Percentiles rank a stretch among this genome's conserved stretches.
These are phyloP conservation scores for Phenacoccus solenopsis DNA, from an alignment of 1,140 invertebrate genomes.

Conservation along the genomic window DNA sequence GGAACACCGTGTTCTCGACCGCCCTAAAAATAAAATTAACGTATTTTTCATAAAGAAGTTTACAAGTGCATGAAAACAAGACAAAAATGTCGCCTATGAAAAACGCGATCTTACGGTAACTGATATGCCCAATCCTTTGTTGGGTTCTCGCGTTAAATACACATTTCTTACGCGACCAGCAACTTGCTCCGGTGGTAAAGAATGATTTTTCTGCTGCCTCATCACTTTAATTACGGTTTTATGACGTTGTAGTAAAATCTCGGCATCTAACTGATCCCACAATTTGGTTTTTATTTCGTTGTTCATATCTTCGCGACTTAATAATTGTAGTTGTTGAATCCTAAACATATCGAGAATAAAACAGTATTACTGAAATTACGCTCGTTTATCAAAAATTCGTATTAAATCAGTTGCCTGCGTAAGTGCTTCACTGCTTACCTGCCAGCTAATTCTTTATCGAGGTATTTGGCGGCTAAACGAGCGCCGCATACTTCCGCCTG, in stretches of 20 bases:
- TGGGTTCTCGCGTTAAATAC: slow-evolving; percentile 46
- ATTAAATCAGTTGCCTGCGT: background rate
- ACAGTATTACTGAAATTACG: background rate
- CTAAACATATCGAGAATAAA: slow-evolving; percentile 32
- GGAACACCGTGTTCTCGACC: slow-evolving; percentile 74
- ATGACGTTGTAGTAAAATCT: slow-evolving; percentile 71
- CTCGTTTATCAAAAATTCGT: too few species aligned
- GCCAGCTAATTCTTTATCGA: slow-evolving; percentile 75
- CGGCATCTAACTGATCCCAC: slow-evolving; percentile 74
- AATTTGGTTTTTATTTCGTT: slow-evolving; percentile 60
- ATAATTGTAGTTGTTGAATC: slow-evolving; percentile 76
- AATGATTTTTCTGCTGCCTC: slow-evolving; percentile 19
- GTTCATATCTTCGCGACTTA: slow-evolving; percentile 53
- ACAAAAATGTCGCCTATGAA: too few species aligned
- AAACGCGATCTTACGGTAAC: slow-evolving; percentile 39
- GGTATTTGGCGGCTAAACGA: slow-evolving; percentile 66
- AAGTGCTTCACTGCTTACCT: slow-evolving; percentile 38
- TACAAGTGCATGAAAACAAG: too few species aligned
- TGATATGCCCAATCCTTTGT: slow-evolving; percentile 66
- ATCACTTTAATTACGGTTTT: slow-evolving; percentile 52
- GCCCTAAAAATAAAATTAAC: slow-evolving; percentile 52
- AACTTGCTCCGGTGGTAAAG: slow-evolving; percentile 12
- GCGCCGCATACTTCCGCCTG: slow-evolving; percentile 74
- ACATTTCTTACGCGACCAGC: slow-evolving; percentile 41
- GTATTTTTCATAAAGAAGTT: too few species aligned